A percentile compares a stretch with the other conserved stretches of the same genome.
Conservation (phyloP, 2,797 vertebrate species). For the Onychomys arenicola region DNA sequence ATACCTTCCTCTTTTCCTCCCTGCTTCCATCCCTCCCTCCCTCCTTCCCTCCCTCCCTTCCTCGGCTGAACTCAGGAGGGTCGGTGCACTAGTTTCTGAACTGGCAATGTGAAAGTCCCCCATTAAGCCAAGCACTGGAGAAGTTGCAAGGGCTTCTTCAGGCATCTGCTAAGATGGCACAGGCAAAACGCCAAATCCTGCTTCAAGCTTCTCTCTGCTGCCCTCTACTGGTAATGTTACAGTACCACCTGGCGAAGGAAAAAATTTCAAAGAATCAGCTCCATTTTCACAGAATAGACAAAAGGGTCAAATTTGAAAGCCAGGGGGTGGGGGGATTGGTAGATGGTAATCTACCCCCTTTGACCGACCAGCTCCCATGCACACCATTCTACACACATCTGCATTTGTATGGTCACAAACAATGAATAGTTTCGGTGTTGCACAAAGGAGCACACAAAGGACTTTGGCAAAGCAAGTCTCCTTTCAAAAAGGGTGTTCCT, state of each 20-base stretch:
- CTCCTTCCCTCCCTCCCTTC: neutral
- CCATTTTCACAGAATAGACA: constrained; percentile 31
- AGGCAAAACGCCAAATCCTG: neutral
- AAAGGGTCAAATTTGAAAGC: constrained; percentile 25
- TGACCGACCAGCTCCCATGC: neutral
- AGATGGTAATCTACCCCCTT: neutral
- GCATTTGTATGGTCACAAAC: neutral
- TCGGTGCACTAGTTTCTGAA: too few relatives aligned
- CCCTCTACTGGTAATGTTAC: constrained; percentile 64
- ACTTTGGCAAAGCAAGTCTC: neutral
- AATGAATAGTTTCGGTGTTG: neutral
- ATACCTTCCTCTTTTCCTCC: neutral
- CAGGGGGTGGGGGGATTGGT: fast-evolving
- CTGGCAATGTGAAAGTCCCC: neutral
- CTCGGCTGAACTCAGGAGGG: neutral
- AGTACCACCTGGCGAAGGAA: constrained; percentile 32
- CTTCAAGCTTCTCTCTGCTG: constrained; percentile 37
- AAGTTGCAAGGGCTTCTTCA: neutral
- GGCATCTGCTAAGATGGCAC: neutral
- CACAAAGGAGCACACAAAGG: neutral
- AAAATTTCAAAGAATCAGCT: constrained; percentile 9
- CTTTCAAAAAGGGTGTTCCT: neutral
- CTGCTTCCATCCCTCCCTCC: neutral
- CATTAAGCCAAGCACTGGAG: neutral
- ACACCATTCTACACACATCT: neutral